Conservation (phyloP, 2,113 vertebrate genomes). For the Eulemur rufifrons region DNA sequence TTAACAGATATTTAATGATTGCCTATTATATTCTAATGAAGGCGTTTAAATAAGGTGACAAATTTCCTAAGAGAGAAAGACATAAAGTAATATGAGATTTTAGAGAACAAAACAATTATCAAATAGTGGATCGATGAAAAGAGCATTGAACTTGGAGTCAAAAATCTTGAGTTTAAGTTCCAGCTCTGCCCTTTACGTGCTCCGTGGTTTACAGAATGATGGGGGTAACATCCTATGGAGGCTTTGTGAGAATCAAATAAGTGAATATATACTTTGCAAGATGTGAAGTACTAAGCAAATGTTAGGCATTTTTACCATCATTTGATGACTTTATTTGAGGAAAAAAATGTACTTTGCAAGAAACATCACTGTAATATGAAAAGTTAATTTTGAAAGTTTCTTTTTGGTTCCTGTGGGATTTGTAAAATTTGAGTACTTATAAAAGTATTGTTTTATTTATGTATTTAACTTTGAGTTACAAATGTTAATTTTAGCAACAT, state of each 20-base stretch:
- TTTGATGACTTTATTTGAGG: background rate
- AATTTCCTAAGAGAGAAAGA: background rate
- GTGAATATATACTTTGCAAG: background rate
- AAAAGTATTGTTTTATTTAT: background rate
- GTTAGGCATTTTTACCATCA: background rate
- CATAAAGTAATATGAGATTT: background rate
- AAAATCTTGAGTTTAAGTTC: background rate
- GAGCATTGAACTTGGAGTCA: background rate
- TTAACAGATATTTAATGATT: background rate
- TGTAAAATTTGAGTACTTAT: slow-evolving; percentile 28
- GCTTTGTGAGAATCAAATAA: background rate
- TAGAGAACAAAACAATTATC: background rate
- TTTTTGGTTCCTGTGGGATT: slow-evolving; percentile 11
- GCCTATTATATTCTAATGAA: background rate
- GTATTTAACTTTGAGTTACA: too few relatives aligned
- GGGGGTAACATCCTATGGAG: background rate
- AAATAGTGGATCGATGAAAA: background rate
- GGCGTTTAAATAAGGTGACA: background rate
- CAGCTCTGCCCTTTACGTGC: background rate
- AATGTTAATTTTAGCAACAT: background rate
- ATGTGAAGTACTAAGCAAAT: background rate
- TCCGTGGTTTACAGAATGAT: background rate
- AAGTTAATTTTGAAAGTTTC: background rate
- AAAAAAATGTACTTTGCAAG: background rate
- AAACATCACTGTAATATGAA: background rate